phyloP scores from a whole-genome alignment of 2,113 vertebrate species.

The Callochromis pleurospilus region DNA sequence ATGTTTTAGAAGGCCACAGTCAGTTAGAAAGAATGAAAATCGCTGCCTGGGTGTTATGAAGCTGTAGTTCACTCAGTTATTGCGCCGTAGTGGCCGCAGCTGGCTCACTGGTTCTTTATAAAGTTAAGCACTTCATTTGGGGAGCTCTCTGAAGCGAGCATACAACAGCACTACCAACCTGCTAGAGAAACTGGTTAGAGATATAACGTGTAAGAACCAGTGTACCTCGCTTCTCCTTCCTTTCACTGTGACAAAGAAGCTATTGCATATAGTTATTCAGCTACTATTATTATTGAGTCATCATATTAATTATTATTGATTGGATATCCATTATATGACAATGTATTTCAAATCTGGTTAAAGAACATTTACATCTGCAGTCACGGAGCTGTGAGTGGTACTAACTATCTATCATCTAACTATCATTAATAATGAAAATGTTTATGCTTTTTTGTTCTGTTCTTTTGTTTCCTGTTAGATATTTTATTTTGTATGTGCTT shows the following conservation, averaged over 20 bases:
- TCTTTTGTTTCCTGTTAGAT: neutral
- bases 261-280: neutral
- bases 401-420: too few relatives aligned
- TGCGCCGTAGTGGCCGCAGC: neutral
- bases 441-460: neutral
- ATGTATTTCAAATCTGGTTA: neutral
- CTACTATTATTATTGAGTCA: neutral
- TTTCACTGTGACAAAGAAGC: neutral
- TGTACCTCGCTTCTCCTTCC: neutral
- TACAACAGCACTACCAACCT: neutral
- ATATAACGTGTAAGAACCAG: neutral
- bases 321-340: neutral
- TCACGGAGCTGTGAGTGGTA: neutral
- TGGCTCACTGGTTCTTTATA: neutral
- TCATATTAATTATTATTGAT: neutral
- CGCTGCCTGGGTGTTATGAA: neutral
- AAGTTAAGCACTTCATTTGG: neutral
- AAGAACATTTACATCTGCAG: neutral
- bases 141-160: neutral
- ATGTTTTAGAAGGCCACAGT: neutral
- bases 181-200: neutral
- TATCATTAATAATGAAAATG: neutral
- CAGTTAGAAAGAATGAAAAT: neutral
- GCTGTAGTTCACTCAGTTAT: neutral
- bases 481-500: neutral